phyloP scores from a whole-genome alignment of 2,797 vertebrate species.

The Petrocephalus schoutedeni region DNA sequence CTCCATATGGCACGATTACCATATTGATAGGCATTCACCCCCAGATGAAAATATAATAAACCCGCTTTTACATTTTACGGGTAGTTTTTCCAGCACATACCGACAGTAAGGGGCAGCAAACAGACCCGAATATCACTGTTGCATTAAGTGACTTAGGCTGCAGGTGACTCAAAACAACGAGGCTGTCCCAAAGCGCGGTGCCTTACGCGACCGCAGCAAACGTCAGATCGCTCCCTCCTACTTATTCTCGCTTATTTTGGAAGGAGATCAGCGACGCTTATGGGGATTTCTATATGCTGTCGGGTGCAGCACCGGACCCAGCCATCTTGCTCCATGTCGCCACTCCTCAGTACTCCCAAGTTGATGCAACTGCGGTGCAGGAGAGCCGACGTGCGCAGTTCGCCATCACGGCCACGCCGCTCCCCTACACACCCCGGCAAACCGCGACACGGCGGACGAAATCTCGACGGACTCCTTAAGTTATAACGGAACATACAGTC shows the following conservation, averaged over 20 bases:
- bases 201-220: not conserved
- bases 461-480: not conserved
- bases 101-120: not conserved
- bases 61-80: not conserved
- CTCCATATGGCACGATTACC: not conserved
- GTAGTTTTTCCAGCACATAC: not conserved
- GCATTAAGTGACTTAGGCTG: not conserved
- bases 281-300: not conserved
- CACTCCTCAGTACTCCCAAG: conserved; percentile 6
- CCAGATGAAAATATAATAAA: not conserved
- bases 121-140: not conserved
- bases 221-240: not conserved
- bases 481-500: not conserved
- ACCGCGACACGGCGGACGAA: not conserved
- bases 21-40: not conserved
- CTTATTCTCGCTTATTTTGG: not conserved
- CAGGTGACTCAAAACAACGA: not conserved
- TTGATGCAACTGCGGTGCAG: conserved; percentile 2
- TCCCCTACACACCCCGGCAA: not conserved
- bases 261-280: not conserved
- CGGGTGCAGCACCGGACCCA: not conserved
- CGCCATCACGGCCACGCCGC: not conserved
- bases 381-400: not conserved
- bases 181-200: not conserved
- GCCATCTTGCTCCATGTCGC: not conserved